Evolutionary conservation across 2,888 invertebrate species (phyloP), one percentile per base, ranked within the genome.

Genomic region (Limenitis camilla): DNA sequence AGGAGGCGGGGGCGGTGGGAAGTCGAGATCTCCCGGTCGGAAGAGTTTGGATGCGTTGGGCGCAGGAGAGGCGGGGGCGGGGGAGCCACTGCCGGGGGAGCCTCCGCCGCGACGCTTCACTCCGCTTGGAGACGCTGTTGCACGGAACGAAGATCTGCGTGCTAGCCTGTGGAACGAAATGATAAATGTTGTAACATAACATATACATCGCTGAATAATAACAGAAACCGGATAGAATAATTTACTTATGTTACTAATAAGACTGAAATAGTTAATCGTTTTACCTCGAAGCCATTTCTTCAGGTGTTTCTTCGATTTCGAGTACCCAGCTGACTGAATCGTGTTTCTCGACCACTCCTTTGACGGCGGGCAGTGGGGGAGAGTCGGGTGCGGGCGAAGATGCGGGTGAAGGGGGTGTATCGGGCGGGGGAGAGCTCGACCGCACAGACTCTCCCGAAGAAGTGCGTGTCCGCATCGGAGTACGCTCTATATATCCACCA

Each of bases 261-360:
- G 9, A 40, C 7, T 6, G 29, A 35, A 5, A 27, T 6, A n/a
- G 5, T 5, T 29, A 31, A n/a, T 40, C 9, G 11, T n/a, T 52
- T 48, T 66, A 84, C 85, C 86, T 84, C 4, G 91, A 90, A 40
- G 92, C 92, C 38, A 92, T 90, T 59, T 91, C 91, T 67, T 93
- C 92, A 0, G 93, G 92, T 9, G 92, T 90, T 66, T 92, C 91
- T 64, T 92, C 92, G 71, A 96, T 92, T 73, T 95, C 95, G 31
- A 95, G 84, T 11, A 95, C 94, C 91, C 94, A 96, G 67, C 95
- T 94, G 36, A 96, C 94, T 0, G 95, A 95, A 74, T 95, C 95
- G 51, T 92, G 92, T 73, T 95, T 95, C 74, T 95, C 93, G 1
- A 95, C 94, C 58, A 96, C 92, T 9, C 92, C 94, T 69, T 95